Percentiles rank a stretch among this genome's conserved stretches.
These are phyloP conservation scores for Cynodonichthys magdalenae DNA, from an alignment of 2,797 vertebrate species.

Conservation along the genomic window DNA sequence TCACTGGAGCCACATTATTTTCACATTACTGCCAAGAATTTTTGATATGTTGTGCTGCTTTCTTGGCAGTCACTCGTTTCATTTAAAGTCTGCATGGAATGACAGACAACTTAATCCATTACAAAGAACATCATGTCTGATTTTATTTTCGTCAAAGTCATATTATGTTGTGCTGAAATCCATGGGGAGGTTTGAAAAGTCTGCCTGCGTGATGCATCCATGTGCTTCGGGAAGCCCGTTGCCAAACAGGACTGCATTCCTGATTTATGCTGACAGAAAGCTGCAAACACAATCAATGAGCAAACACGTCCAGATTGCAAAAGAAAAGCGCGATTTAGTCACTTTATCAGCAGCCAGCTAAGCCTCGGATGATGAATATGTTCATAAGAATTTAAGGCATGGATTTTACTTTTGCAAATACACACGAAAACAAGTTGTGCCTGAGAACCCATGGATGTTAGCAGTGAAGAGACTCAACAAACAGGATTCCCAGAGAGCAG, in stretches of 20 bases:
- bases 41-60: conserved; percentile 30
- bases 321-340: conserved; percentile 32
- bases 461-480: conserved; percentile 31
- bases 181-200: conserved; percentile 38
- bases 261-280: conserved; percentile 47
- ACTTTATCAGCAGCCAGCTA: conserved; percentile 25
- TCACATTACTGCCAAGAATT: conserved; percentile 35
- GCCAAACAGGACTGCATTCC: conserved; percentile 40
- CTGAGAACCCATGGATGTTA: conserved; percentile 28
- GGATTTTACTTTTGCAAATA: conserved; percentile 33
- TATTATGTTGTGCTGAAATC: conserved; percentile 34
- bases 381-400: conserved; percentile 21
- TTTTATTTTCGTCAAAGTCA: conserved; percentile 47
- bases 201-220: conserved; percentile 34
- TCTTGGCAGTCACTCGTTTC: conserved; percentile 28
- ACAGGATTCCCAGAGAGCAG: conserved; percentile 35
- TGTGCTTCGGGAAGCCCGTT: conserved; percentile 22
- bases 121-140: conserved; percentile 44
- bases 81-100: conserved; percentile 41
- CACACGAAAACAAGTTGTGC: conserved; percentile 30
- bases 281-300: conserved; percentile 48
- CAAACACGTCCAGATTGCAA: conserved; percentile 36
- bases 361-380: conserved; percentile 29
- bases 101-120: conserved; percentile 49
- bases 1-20: conserved; percentile 25